Evolutionary conservation across 2,113 vertebrate species (phyloP).

Genomic region (Hymenochirus boettgeri): DNA sequence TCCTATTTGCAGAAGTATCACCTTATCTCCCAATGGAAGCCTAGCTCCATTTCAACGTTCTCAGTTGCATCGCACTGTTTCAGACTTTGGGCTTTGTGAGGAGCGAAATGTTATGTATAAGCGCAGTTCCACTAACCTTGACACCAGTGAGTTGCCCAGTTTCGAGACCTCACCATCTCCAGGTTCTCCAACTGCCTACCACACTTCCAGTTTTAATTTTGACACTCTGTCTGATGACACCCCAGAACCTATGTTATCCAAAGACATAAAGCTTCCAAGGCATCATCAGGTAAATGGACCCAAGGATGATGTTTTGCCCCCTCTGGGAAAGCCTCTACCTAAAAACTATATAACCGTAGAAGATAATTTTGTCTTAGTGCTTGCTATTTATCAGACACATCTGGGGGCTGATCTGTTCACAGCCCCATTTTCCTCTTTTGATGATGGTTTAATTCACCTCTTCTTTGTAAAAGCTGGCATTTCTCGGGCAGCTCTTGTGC

Average conservation of each 20-base stretch:
- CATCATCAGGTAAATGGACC: conserved; percentile 47
- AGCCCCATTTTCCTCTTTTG: conserved; percentile 73
- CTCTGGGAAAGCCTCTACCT: conserved; percentile 74
- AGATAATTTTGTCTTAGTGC: conserved; percentile 78
- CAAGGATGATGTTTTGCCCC: conserved; percentile 70
- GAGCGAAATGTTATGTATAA: conserved; percentile 64
- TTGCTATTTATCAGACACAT: conserved; percentile 81
- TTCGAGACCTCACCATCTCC: conserved; percentile 62
- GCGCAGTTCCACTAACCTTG: conserved; percentile 39
- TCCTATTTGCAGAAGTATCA: conserved; percentile 70
- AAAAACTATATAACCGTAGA: conserved; percentile 79
- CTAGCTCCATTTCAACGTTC: conserved; percentile 62
- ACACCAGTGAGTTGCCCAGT: conserved; percentile 59
- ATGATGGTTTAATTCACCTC: conserved; percentile 82
- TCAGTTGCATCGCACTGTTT: conserved; percentile 79
- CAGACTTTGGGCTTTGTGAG: conserved; percentile 78
- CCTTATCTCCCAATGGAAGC: conserved; percentile 53
- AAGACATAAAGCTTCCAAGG: not conserved
- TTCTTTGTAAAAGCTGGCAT: conserved; percentile 78
- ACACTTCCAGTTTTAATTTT: conserved; percentile 62
- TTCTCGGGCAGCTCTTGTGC: conserved; percentile 73
- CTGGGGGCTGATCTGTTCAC: conserved; percentile 77
- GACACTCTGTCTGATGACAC: conserved; percentile 11
- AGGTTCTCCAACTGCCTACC: conserved; percentile 54
- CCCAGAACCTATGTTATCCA: conserved; percentile 44